phyloP scores from a whole-genome alignment of 2,113 vertebrate genomes.

The Pollimyrus isidori region DNA sequence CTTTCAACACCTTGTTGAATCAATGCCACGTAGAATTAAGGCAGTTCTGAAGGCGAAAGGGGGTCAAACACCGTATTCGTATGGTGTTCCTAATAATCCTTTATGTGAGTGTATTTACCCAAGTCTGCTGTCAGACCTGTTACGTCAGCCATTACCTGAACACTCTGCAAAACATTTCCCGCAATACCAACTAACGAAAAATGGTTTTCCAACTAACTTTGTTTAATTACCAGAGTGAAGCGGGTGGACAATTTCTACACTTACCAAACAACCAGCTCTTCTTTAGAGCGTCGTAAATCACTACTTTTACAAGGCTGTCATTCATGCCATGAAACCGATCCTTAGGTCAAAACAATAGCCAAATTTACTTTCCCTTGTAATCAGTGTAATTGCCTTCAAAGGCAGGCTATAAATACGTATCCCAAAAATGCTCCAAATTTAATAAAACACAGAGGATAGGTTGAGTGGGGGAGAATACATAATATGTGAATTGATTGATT shows the following conservation, averaged over 20 bases:
- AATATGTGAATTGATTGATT: neutral
- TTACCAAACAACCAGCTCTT: neutral
- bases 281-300: neutral
- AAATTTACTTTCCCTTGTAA: neutral
- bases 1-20: no score
- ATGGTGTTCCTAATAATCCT: no score
- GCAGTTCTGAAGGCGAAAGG: no score
- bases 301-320: neutral
- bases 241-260: neutral
- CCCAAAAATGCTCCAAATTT: neutral
- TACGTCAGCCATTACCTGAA: neutral
- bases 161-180: neutral
- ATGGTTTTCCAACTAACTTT: neutral
- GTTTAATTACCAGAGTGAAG: neutral
- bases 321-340: neutral
- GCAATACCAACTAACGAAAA: neutral
- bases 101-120: neutral
- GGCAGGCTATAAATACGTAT: neutral
- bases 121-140: neutral
- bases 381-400: neutral
- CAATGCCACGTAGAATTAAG: no score
- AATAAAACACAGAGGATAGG: neutral
- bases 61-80: no score
- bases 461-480: neutral
- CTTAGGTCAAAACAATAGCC: neutral